Conservation (phyloP, 2,797 vertebrate species). For the Paguma larvata region DNA sequence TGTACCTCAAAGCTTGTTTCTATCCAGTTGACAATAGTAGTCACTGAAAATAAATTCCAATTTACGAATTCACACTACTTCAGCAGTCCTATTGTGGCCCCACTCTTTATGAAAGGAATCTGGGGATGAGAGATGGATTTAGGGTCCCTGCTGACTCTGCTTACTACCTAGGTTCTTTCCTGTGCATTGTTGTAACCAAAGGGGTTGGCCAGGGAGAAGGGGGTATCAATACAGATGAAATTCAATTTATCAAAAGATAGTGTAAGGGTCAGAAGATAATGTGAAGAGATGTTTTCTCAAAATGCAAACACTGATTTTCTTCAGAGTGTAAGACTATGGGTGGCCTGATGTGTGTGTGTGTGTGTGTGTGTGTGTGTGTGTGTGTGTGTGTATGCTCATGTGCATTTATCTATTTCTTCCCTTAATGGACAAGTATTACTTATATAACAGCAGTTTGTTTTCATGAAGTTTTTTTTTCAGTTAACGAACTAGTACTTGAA, state of each 20-base stretch:
- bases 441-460: not conserved
- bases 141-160: not conserved
- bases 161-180: not conserved
- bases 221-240: not conserved
- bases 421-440: not conserved
- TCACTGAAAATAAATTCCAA: not conserved
- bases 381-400: not conserved
- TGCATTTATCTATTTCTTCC: not conserved
- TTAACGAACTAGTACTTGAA: constrained; percentile 21
- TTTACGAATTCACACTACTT: not conserved
- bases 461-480: not conserved
- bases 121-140: not conserved
- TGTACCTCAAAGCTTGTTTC: not conserved
- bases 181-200: not conserved
- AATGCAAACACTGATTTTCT: not conserved
- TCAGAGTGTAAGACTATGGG: not conserved
- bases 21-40: not conserved
- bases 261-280: not conserved
- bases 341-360: not conserved
- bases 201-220: not conserved
- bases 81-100: not conserved
- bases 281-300: not conserved
- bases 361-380: not conserved
- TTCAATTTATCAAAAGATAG: not conserved
- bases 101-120: not conserved